Evolutionary conservation across 2,888 invertebrate species (phyloP).

Genomic region (Andrena bicolor): DNA sequence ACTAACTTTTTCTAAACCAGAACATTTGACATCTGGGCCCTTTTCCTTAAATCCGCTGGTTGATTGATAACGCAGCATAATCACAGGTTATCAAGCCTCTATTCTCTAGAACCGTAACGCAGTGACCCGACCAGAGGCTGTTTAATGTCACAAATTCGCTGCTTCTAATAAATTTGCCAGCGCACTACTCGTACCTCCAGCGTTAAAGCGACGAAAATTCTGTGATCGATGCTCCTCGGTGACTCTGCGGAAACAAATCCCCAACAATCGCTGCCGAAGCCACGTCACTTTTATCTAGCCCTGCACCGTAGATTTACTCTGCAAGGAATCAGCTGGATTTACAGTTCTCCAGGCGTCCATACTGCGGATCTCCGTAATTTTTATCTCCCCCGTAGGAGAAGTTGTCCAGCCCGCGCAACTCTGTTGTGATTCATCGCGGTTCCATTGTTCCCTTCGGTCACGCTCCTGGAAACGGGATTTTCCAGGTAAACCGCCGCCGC

Average conservation of each 20-base stretch:
- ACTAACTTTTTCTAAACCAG: too few relatives aligned
- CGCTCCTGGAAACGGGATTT: not conserved
- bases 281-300: not conserved
- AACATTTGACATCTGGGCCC: too few relatives aligned
- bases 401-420: not conserved
- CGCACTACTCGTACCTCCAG: not conserved
- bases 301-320: not conserved
- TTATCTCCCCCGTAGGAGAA: not conserved
- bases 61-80: not conserved
- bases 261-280: not conserved
- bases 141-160: not conserved
- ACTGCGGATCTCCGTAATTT: not conserved
- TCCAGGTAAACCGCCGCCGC: conserved; percentile 1
- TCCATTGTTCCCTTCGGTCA: not conserved
- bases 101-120: not conserved
- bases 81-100: not conserved
- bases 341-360: not conserved
- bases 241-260: not conserved
- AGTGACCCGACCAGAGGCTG: not conserved
- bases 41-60: too few relatives aligned
- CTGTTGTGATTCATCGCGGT: conserved; percentile 25
- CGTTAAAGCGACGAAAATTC: not conserved
- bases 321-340: not conserved
- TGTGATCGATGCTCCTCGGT: not conserved
- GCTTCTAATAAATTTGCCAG: conserved; percentile 4